Conservation (phyloP, 2,797 vertebrate species). For the Neosalanx taihuensis region DNA sequence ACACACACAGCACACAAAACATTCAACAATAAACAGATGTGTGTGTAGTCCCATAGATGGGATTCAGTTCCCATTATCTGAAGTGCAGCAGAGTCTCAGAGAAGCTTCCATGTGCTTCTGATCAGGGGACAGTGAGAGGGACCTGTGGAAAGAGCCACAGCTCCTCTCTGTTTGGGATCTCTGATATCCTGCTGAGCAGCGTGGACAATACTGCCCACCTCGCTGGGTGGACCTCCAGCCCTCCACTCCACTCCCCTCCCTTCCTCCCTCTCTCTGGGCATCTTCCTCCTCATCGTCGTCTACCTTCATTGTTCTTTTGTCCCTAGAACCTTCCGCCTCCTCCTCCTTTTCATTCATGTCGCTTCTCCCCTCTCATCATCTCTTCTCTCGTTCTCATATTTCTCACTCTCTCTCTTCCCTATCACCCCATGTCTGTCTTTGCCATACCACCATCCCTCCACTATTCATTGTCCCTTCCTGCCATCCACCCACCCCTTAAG, state of each 20-base stretch:
- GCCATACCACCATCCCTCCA: too few relatives aligned
- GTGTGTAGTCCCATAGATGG: background rate
- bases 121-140: conserved; percentile 28
- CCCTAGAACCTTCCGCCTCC: too few relatives aligned
- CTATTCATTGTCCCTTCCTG: background rate
- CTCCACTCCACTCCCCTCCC: background rate
- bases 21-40: conserved; percentile 29
- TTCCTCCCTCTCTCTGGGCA: background rate
- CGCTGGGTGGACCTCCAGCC: too few relatives aligned
- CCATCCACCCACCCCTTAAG: background rate
- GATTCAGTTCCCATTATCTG: background rate
- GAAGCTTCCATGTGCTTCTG: conserved; percentile 32
- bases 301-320: too few relatives aligned
- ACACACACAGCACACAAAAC: background rate
- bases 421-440: too few relatives aligned
- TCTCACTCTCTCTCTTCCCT: too few relatives aligned
- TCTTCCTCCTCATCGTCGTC: too few relatives aligned
- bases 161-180: background rate
- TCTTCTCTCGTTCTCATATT: background rate
- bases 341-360: too few relatives aligned
- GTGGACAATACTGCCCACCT: background rate
- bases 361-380: too few relatives aligned
- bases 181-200: conserved; percentile 11
- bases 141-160: conserved; percentile 23
- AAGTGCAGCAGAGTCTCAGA: conserved; percentile 1